phyloP scores from a whole-genome alignment of 2,113 vertebrate species.

The Cyphomyrus plagiostoma region DNA sequence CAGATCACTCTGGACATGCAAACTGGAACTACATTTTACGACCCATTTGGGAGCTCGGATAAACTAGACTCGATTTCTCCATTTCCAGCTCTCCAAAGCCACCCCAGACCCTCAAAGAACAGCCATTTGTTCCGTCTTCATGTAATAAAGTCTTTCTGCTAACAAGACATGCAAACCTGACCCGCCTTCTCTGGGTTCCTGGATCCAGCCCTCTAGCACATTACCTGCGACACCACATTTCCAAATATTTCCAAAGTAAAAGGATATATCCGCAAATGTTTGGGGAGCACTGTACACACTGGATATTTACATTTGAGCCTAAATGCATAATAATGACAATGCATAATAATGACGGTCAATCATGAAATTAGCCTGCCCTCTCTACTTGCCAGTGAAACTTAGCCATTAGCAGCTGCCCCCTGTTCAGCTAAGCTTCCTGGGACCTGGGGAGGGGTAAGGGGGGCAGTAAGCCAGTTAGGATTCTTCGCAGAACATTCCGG shows the following conservation, averaged over 20 bases:
- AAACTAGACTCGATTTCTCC: not conserved
- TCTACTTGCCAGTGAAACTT: not conserved
- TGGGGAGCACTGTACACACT: not conserved
- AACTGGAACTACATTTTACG: conserved; percentile 9
- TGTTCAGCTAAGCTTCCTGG: not conserved
- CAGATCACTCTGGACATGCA: not conserved
- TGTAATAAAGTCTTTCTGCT: conserved; percentile 11
- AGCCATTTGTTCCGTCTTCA: not conserved
- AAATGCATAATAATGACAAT: not conserved
- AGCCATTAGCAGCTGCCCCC: not conserved
- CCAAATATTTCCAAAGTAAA: not conserved
- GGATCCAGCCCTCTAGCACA: not conserved
- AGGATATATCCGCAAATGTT: not conserved
- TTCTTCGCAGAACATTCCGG: not conserved
- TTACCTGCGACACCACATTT: not conserved
- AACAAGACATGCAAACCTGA: not conserved
- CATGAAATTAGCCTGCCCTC: not conserved
- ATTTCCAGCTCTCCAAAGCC: conserved; percentile 14
- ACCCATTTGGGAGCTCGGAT: not conserved
- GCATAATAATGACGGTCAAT: not conserved
- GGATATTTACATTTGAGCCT: not conserved
- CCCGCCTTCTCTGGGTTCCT: not conserved
- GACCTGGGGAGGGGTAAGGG: not conserved
- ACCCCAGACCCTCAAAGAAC: not conserved
- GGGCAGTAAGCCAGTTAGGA: not conserved